Percentiles rank a stretch among this genome's conserved stretches.
These are phyloP conservation scores for Electrona antarctica DNA, from an alignment of 2,113 vertebrate genomes.

Conservation along the genomic window DNA sequence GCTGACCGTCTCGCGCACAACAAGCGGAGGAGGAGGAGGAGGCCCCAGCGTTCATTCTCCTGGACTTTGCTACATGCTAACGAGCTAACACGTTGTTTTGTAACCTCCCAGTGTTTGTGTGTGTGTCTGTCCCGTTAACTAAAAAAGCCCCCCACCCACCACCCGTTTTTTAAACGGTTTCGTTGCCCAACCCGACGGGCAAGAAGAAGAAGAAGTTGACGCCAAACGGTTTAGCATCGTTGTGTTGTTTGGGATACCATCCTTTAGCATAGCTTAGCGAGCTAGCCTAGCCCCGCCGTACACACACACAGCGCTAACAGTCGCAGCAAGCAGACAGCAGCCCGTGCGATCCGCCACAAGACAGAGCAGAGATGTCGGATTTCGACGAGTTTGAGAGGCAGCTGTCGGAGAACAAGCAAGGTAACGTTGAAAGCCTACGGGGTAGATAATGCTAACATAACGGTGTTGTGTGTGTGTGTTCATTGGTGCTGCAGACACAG, in stretches of 20 bases:
- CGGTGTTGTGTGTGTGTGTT: too few relatives aligned
- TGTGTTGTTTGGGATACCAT: conserved; percentile 37
- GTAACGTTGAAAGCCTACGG: conserved; percentile 55
- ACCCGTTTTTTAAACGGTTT: not conserved
- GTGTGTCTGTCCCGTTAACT: conserved; percentile 5
- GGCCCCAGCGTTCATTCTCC: conserved; percentile 53
- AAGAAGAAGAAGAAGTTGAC: not conserved
- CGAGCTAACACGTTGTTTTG: conserved; percentile 63
- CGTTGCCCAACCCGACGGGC: not conserved
- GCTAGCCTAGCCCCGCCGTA: conserved; percentile 51
- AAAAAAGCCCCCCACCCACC: not conserved
- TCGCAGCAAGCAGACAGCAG: conserved; percentile 45
- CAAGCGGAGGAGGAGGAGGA: not conserved
- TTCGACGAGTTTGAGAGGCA: conserved; percentile 93
- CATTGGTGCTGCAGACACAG: too few relatives aligned
- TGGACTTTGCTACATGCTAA: conserved; percentile 71
- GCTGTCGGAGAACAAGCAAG: conserved; percentile 90
- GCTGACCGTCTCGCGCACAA: conserved; percentile 20
- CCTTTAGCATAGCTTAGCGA: conserved; percentile 38
- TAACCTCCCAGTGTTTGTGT: conserved; percentile 32
- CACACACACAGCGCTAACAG: conserved; percentile 33
- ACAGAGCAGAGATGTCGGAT: conserved; percentile 83
- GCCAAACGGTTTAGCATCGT: not conserved
- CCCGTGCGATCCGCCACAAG: not conserved
- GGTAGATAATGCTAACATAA: too few relatives aligned